Conservation (phyloP, 2,113 vertebrate genomes). For the Dendrocopos noguchii region DNA sequence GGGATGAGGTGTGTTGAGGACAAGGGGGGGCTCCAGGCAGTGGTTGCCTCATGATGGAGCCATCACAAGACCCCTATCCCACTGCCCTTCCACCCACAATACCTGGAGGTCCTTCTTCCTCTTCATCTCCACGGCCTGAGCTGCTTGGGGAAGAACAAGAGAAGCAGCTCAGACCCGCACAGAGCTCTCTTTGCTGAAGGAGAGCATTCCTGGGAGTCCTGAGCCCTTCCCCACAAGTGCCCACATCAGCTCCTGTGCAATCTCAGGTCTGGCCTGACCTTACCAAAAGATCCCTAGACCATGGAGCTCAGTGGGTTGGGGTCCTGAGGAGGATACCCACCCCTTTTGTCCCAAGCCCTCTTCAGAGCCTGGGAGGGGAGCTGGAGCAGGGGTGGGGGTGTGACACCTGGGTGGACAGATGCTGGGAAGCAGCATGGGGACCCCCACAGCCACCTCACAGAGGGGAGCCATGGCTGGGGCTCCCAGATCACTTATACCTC, state of each 20-base stretch:
- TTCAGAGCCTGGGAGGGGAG: background rate
- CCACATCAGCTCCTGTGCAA: background rate
- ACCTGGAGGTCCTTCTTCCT: background rate
- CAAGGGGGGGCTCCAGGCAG: background rate
- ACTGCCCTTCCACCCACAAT: fast-evolving
- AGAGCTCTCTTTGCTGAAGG: background rate
- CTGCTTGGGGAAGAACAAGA: background rate
- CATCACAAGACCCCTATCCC: background rate
- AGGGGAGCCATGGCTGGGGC: background rate
- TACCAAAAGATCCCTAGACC: background rate
- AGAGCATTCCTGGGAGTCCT: background rate
- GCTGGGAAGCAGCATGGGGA: background rate
- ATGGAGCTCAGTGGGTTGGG: background rate
- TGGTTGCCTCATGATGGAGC: background rate
- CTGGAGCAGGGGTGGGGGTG: fast-evolving
- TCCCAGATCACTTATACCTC: background rate
- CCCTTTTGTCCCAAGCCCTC: background rate
- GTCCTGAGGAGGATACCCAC: background rate
- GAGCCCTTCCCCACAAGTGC: background rate
- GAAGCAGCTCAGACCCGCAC: background rate
- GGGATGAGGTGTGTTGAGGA: background rate
- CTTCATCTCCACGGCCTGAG: background rate
- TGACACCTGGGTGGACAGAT: background rate
- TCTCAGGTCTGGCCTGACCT: background rate
- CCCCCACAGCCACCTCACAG: background rate